Conservation (phyloP, 2,888 invertebrate species). For the Glyphotaelius pellucidus region DNA sequence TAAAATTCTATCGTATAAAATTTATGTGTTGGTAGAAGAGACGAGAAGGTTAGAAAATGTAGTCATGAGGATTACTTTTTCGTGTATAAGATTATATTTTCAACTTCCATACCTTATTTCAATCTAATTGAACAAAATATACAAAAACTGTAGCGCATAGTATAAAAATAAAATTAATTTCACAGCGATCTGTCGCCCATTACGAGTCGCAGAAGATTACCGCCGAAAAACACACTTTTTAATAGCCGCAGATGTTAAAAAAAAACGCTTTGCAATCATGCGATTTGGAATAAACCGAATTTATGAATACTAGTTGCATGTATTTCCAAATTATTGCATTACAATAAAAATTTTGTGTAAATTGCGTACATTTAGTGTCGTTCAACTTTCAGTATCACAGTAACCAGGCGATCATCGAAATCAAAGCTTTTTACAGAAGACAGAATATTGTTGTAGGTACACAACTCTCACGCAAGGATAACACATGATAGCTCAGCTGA, state of each 20-base stretch:
- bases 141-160: neutral
- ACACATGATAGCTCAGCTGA: too few relatives aligned
- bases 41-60: neutral
- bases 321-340: too few relatives aligned
- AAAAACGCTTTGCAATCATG: neutral
- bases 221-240: neutral
- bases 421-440: too few relatives aligned
- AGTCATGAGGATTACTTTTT: too few relatives aligned
- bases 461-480: too few relatives aligned
- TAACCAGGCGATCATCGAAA: too few relatives aligned
- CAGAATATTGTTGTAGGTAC: too few relatives aligned
- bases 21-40: neutral
- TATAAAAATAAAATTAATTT: neutral
- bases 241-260: neutral
- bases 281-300: neutral
- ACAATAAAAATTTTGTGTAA: too few relatives aligned
- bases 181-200: neutral
- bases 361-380: too few relatives aligned
- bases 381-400: too few relatives aligned
- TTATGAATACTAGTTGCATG: too few relatives aligned
- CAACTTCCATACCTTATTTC: neutral
- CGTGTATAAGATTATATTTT: too few relatives aligned
- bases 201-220: neutral
- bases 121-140: neutral
- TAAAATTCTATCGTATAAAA: neutral